Conservation (phyloP, 2,113 vertebrate species). For the Loxodonta africana region DNA sequence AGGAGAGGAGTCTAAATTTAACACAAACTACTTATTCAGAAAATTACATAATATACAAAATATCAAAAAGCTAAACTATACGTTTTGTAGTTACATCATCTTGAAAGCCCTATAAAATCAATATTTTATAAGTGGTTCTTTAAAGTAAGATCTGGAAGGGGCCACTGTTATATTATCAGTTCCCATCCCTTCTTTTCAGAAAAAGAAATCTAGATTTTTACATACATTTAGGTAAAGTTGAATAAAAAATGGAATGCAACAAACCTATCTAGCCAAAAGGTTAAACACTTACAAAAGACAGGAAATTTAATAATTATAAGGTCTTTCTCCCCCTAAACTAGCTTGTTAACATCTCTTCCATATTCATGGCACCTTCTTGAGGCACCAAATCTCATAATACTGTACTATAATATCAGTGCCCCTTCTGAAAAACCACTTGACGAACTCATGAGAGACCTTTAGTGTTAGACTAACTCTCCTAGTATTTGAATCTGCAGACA, state of each 20-base stretch:
- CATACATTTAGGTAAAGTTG: neutral
- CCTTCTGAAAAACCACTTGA: constrained; percentile 7
- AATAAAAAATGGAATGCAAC: neutral
- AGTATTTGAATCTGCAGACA: neutral
- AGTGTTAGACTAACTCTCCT: neutral
- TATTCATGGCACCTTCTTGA: neutral
- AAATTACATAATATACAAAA: neutral
- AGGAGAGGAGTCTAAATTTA: neutral
- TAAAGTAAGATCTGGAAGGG: neutral
- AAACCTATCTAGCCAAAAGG: neutral
- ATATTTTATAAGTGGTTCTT: neutral
- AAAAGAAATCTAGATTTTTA: neutral
- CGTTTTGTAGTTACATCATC: neutral
- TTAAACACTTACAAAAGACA: neutral
- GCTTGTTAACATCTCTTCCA: neutral
- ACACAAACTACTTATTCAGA: neutral
- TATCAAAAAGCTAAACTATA: neutral
- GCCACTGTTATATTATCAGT: neutral
- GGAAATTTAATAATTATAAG: neutral
- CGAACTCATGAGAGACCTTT: neutral
- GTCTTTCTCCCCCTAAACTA: neutral
- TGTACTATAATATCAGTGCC: neutral
- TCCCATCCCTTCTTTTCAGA: neutral
- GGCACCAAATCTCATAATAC: neutral
- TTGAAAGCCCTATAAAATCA: neutral